Base-by-base conservation (phyloP, 2,888 invertebrate species). In the Nebria salina region DNA sequence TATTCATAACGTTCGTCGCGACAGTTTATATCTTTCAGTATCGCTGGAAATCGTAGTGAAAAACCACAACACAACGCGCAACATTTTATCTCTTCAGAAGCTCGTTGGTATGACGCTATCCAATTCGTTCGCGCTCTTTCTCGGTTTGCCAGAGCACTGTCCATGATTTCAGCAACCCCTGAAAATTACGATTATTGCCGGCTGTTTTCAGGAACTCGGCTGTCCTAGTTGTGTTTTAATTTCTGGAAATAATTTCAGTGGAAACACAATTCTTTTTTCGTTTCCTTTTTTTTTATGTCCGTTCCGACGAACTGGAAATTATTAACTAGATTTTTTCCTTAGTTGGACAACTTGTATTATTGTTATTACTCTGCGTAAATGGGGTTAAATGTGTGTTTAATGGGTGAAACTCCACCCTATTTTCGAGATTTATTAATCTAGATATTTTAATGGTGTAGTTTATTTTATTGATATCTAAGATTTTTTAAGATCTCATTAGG, bases 131-230 rank as follows among this genome's bases (percentile, higher is more conserved):
- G 54, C 54, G 8, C 54, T 54, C 54, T 54, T 54, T 5, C 54
- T 7, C 54, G 8, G 13, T 54, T 20, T 20, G 20, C 20, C 20
- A 20, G 20, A 20, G 54, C 13, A 54, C 2, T 54, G 54, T 54
- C 54, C 54, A 54, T 54, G 54, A 54, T 54, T 54, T 54, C 54
- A 54, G 54, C 54, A 8, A 54, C 54, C 54, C 54, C 54, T 78
- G 78, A 74, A 78, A 78, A 78, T 78, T 78, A 78, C 70, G 78
- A 78, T 78, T 78, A 78, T 78, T 54, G 78, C 26, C 68, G 20
- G 43, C 72, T 78, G 73, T 78, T 78, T 78, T 74, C 78, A 74
- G 78, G 65, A 78, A 74, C 74, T 54, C 66, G 70, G 77, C 77
- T 54, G 54, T 54, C 54, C 54, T 54, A 54, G 54, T 54, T 54